Evolutionary conservation across 2,888 invertebrate species (phyloP).

Genomic region (Yponomeuta evonymella): DNA sequence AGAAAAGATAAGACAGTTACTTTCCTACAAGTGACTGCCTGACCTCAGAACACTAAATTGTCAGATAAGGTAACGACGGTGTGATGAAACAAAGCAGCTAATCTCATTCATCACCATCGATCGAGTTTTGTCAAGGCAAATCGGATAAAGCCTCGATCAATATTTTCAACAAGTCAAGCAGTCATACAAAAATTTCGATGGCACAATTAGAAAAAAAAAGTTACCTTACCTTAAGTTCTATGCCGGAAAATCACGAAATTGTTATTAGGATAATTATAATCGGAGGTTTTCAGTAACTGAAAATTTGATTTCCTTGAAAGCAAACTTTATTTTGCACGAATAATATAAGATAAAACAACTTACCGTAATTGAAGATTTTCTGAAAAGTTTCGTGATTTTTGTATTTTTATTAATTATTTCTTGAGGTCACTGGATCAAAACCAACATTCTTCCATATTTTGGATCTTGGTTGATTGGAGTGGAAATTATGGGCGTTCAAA

Average conservation of each 20-base stretch:
- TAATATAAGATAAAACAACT: not conserved
- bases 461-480: not conserved
- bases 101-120: not conserved
- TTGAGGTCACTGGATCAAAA: not conserved
- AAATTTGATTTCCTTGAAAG: not conserved
- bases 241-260: too few relatives aligned
- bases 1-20: not conserved
- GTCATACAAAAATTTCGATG: too few relatives aligned
- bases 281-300: not conserved
- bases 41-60: not conserved
- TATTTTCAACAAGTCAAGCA: not conserved
- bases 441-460: not conserved
- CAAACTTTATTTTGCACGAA: not conserved
- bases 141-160: not conserved
- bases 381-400: not conserved
- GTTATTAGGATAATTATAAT: not conserved
- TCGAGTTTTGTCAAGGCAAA: not conserved
- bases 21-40: not conserved
- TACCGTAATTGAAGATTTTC: not conserved
- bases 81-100: not conserved
- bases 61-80: not conserved
- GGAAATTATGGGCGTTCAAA: slow-evolving; percentile 44
- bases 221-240: too few relatives aligned
- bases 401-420: not conserved
- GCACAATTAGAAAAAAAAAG: too few relatives aligned